Evolutionary conservation across 92 coral and sea anemone species (phyloP), one percentile per base, ranked within the genome.

Genomic region (Zoanthus sociatus): DNA sequence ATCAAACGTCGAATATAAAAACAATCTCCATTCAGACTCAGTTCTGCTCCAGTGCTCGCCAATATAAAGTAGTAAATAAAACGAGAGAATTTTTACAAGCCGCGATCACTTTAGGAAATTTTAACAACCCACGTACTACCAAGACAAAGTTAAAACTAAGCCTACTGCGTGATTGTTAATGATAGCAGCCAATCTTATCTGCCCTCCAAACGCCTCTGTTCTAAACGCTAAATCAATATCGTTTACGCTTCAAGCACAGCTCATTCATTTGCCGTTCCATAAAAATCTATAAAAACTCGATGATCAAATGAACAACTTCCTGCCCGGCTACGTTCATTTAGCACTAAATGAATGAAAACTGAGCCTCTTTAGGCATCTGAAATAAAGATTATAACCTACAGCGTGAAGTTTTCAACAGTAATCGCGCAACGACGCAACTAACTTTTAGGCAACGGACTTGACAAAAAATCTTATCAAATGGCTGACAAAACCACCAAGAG

Each of bases 11-110:
- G 71, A 84, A 88, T 76, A 90, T 92, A 92, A 92, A 60, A 88
- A 90, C 79, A 77, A 69, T 84, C 87, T 82, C 93, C 85, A 92
- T 84, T 94, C 92, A 90, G 87, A 71, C 82, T 71, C 75, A 83
- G 98, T 92, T 94, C 95, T 92, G 93, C 95, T 86, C 77, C 91
- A 88, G 76, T 94, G 92, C 86, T 87, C 78, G 82, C 84, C 86
- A 90, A 90, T 90, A 26, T 26, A 26, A 87, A 90, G 82, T 69
- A 85, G 73, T 44, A 72, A 68, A 71, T 64, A 55, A 30, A 77
- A 51, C 54, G 47, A 63, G 50, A 58, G 83, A 82, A 64, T 77
- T 77, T 47, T 30, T 31, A 44, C 58, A 50, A 66, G 73, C 72
- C 85, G 61, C 60, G 75, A 47, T 79, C 84, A 61, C 84, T n/a